Evolutionary conservation across 1,140 invertebrate genomes (phyloP).

Genomic region (Neodiprion pinetum): DNA sequence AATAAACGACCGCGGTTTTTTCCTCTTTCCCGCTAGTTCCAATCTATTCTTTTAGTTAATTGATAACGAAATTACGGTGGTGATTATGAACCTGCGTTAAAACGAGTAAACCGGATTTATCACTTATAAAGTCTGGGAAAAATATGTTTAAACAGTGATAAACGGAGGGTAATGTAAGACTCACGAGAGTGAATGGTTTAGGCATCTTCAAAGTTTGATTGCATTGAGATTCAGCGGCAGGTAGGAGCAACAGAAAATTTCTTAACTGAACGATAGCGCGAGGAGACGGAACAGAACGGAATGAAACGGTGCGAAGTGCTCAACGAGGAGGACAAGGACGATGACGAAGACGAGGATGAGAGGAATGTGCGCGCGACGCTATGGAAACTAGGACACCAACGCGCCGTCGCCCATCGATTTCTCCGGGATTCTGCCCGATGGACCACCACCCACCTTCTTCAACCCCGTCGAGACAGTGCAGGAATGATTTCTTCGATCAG

Average conservation of each 20-base stretch:
- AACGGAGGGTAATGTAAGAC: not conserved
- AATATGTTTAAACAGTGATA: no score
- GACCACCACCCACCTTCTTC: slow-evolving; percentile 43
- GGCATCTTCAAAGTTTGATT: slow-evolving; percentile 1
- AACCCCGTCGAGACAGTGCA: not conserved
- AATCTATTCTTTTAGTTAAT: no score
- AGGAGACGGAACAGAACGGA: slow-evolving; percentile 3
- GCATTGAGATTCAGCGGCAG: slow-evolving; percentile 1
- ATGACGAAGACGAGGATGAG: slow-evolving; percentile 11
- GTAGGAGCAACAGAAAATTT: not conserved
- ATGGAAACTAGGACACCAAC: slow-evolving; percentile 46
- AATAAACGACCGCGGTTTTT: no score
- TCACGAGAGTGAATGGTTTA: not conserved
- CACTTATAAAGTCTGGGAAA: no score
- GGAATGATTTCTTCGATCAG: not conserved
- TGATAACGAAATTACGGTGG: no score
- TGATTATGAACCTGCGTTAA: no score
- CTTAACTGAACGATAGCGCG: slow-evolving; percentile 6
- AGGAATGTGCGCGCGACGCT: slow-evolving; percentile 49
- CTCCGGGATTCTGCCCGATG: slow-evolving; percentile 57
- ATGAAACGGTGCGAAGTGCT: not conserved
- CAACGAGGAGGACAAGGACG: slow-evolving; percentile 4
- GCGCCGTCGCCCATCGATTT: slow-evolving; percentile 62
- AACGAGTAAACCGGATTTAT: no score
- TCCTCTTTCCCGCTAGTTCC: no score